Evolutionary conservation across 2,888 invertebrate genomes (phyloP).

Genomic region (Spodoptera exigua): DNA sequence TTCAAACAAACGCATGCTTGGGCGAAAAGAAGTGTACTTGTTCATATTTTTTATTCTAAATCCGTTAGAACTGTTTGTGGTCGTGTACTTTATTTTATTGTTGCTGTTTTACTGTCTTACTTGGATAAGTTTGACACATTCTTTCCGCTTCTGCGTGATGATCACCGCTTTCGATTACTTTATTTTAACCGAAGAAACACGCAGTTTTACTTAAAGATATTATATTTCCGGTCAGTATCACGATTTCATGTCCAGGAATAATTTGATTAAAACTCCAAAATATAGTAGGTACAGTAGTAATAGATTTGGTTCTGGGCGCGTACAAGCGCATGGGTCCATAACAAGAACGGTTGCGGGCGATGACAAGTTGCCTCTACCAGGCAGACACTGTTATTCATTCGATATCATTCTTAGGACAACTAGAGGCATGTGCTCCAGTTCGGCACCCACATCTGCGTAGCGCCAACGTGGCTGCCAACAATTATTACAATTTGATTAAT

Average conservation of each 20-base stretch:
- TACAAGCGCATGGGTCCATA: conserved; percentile 73
- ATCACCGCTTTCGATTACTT: conserved; percentile 85
- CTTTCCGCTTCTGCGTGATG: conserved; percentile 89
- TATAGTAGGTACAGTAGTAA: conserved; percentile 6
- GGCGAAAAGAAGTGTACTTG: conserved; percentile 86
- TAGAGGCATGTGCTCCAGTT: conserved; percentile 87
- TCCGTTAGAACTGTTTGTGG: conserved; percentile 80
- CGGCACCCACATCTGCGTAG: conserved; percentile 85
- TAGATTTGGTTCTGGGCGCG: conserved; percentile 75
- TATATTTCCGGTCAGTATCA: conserved; percentile 22
- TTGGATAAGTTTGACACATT: conserved; percentile 84
- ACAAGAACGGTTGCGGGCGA: conserved; percentile 61
- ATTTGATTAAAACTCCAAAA: conserved; percentile 23
- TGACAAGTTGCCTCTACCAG: conserved; percentile 39
- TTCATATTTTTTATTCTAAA: conserved; percentile 65
- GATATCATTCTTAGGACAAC: conserved; percentile 88
- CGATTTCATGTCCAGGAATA: conserved; percentile 2
- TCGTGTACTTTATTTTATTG: conserved; percentile 78
- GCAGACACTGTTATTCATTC: conserved; percentile 69
- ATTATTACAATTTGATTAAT: conserved; percentile 89
- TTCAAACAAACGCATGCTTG: conserved; percentile 87
- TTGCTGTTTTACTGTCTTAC: conserved; percentile 81
- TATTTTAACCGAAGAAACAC: conserved; percentile 57
- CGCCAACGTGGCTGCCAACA: conserved; percentile 87
- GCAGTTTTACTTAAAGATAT: conserved; percentile 31